Evolutionary conservation across 2,113 vertebrate genomes (phyloP).

Genomic region (Pleuronectes platessa): DNA sequence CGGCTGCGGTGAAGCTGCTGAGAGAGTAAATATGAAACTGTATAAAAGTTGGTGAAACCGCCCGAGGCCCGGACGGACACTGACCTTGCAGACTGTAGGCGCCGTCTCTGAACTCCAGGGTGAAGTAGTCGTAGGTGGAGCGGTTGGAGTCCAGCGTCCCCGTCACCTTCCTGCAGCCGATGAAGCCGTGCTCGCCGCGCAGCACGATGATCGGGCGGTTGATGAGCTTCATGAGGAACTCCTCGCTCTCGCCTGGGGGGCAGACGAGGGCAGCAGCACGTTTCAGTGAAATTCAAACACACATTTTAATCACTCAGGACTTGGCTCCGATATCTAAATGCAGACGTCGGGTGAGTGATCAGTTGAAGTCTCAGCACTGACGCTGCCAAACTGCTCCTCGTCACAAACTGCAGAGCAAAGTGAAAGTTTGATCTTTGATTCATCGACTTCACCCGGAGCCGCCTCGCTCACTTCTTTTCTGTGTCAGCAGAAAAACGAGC

Average conservation of each 20-base stretch:
- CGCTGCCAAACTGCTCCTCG: background rate
- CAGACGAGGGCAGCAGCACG: background rate
- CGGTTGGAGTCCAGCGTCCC: constrained; percentile 97
- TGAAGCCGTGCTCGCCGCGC: constrained; percentile 96
- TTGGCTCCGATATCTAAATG: background rate
- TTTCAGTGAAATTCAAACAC: background rate
- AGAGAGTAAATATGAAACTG: background rate
- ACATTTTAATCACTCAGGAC: background rate
- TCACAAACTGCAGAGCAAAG: constrained; percentile 27
- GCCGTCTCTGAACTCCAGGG: constrained; percentile 91
- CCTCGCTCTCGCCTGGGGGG: constrained; percentile 87
- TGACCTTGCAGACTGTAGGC: constrained; percentile 96
- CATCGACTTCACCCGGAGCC: background rate
- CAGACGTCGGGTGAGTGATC: too few relatives aligned
- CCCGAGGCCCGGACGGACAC: constrained; percentile 15
- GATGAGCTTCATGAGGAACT: constrained; percentile 98
- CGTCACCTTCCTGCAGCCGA: constrained; percentile 96
- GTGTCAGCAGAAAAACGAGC: background rate
- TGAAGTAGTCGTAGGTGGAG: constrained; percentile 95
- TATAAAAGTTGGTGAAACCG: too few relatives aligned
- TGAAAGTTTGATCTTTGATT: constrained; percentile 29
- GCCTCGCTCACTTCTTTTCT: too few relatives aligned
- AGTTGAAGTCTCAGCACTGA: background rate
- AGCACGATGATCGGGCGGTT: constrained; percentile 97
- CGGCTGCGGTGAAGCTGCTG: background rate